Conservation (phyloP, 2,888 invertebrate genomes). For the Acronicta aceris region DNA sequence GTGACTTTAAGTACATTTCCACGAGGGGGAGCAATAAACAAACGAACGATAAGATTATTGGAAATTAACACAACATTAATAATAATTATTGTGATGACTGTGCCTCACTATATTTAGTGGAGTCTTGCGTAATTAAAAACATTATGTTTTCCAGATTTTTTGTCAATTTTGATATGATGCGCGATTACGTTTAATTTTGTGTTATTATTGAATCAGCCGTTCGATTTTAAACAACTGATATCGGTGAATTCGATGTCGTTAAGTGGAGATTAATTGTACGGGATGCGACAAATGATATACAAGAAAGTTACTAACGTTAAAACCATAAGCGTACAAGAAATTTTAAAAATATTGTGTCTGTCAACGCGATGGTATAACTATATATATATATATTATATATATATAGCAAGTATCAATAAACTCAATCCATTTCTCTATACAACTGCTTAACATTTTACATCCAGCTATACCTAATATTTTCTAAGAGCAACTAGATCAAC, state of each 20-base stretch:
- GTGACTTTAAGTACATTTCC: slow-evolving; percentile 82
- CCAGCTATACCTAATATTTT: slow-evolving; percentile 10
- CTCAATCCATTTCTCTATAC: not conserved
- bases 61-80: slow-evolving; percentile 65
- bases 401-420: not conserved
- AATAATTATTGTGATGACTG: slow-evolving; percentile 52
- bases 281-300: not conserved
- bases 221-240: slow-evolving; percentile 9
- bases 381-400: too few relatives aligned
- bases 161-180: slow-evolving; percentile 6
- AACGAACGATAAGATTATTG: slow-evolving; percentile 67
- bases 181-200: slow-evolving; percentile 28
- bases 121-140: slow-evolving; percentile 44
- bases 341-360: too few relatives aligned
- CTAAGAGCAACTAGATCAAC: slow-evolving; percentile 25
- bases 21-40: slow-evolving; percentile 74
- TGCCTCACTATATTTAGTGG: slow-evolving; percentile 53
- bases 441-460: slow-evolving; percentile 2
- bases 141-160: slow-evolving; percentile 33
- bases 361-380: too few relatives aligned
- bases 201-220: slow-evolving; percentile 15
- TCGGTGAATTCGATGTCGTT: not conserved
- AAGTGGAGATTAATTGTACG: not conserved
- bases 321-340: too few relatives aligned
- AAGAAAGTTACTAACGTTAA: too few relatives aligned